Base-by-base conservation (phyloP, 2,888 invertebrate genomes). In the Pristionchus fissidentatus region DNA sequence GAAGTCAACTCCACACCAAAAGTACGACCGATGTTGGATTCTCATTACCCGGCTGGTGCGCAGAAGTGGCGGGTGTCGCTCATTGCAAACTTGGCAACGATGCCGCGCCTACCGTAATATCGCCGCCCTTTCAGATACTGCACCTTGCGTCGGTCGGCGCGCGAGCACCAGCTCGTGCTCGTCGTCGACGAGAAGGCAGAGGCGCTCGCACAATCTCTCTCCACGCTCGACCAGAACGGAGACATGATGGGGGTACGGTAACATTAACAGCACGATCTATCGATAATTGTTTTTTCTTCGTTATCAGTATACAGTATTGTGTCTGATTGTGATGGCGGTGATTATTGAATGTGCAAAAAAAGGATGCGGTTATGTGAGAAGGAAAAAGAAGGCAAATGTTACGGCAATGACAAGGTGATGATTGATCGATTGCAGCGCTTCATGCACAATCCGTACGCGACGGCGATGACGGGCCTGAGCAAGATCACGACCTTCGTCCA, bases 401-500 rank as follows among this genome's bases (percentile, higher is more conserved):
- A 52, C 5, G 60, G 49, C 5, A 3, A 13, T 26, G 19, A 26
- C 5, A 4, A 19, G 43, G n/a, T 73, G 26, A 3, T 38, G 15
- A 41, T 26, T 32, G 13, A n/a, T 19, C 3, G 41, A 35, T 89
- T 92, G 77, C 90, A 94, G 94, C 93, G 94, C 88, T 93, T 94
- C 86, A 92, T 93, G 86, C 94, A 95, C 85, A 94, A 96, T 91
- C 96, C 97, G 0, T 96, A 96, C 91, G 95, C 95, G 91, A 95
- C 96, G 0, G 95, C 96, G 0, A 93, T 96, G 94, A 96, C 95
- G 90, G 95, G 96, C 0, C 96, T 97, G 93, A 95, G 96, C 38
- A 96, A 96, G 93, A 94, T 97, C 38, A 95, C 96, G 19, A 95
- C 96, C 93, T 95, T 95, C 91, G 95, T 95, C 89, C 93, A 95